A percentile compares a stretch with the other conserved stretches of the same genome.
phyloP scores from a whole-genome alignment of 2,888 invertebrate genomes.

The Drosophila hamatofila region DNA sequence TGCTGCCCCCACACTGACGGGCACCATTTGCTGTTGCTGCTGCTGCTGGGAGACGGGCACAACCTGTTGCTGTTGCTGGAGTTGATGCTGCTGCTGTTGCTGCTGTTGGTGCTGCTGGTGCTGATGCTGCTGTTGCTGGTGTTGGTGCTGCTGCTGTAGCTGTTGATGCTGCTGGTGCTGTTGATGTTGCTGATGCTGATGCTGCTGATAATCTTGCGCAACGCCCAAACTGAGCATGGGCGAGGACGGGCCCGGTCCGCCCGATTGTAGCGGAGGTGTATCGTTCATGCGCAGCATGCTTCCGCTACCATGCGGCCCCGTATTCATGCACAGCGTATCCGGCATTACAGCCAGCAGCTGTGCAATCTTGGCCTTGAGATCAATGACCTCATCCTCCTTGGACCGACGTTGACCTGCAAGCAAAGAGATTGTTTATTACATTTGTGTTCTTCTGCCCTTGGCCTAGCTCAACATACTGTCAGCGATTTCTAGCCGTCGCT shows the following conservation, averaged over 20 bases:
- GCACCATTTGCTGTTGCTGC: constrained; percentile 68
- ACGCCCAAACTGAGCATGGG: constrained; percentile 84
- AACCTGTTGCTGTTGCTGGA: constrained; percentile 40
- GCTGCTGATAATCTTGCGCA: constrained; percentile 73
- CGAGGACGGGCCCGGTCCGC: constrained; percentile 83
- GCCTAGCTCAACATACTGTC: constrained; percentile 88
- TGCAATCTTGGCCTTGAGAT: constrained; percentile 95
- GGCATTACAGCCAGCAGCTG: constrained; percentile 96
- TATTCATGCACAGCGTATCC: constrained; percentile 87
- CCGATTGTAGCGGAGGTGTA: constrained; percentile 83
- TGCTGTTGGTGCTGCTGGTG: constrained; percentile 44
- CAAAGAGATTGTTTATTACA: background rate
- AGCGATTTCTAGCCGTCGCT: constrained; percentile 94
- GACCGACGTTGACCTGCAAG: constrained; percentile 90
- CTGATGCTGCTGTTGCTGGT: constrained; percentile 39
- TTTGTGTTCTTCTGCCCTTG: background rate
- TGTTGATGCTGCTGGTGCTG: constrained; percentile 61
- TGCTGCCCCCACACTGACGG: constrained; percentile 78
- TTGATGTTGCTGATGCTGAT: constrained; percentile 63
- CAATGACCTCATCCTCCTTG: constrained; percentile 96
- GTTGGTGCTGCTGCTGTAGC: constrained; percentile 41
- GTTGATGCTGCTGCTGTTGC: constrained; percentile 51
- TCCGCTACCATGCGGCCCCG: constrained; percentile 86
- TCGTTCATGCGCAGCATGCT: constrained; percentile 88
- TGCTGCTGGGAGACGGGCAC: constrained; percentile 66